A percentile compares a stretch with the other conserved stretches of the same genome.
phyloP scores from a whole-genome alignment of 2,797 vertebrate genomes.

The Enteromius afrohamiltoni region DNA sequence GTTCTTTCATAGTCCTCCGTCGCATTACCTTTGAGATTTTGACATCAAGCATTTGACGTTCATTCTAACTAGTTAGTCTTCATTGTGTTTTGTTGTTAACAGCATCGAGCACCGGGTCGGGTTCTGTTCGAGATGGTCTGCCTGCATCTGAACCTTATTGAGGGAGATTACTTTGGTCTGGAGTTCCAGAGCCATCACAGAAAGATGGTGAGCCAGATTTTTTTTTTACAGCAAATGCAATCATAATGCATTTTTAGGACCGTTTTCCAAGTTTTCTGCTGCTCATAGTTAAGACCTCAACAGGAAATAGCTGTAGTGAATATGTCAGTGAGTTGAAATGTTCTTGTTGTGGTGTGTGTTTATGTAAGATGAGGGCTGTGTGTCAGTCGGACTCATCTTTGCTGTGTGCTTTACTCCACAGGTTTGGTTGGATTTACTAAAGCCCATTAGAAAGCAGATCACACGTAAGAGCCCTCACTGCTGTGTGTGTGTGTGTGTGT shows the following conservation, averaged over 20 bases:
- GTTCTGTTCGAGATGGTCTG: slow-evolving; percentile 93
- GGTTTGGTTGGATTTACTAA: slow-evolving; percentile 98
- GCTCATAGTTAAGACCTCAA: background rate
- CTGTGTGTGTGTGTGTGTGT: background rate
- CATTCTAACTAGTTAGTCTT: background rate
- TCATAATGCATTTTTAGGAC: too few relatives aligned
- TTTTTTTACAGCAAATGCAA: too few relatives aligned
- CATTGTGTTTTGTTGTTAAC: slow-evolving; percentile 59
- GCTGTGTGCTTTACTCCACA: slow-evolving; percentile 64
- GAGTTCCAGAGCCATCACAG: slow-evolving; percentile 96
- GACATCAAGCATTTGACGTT: background rate
- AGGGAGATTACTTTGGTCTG: slow-evolving; percentile 97
- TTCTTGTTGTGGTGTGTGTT: background rate
- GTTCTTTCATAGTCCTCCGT: too few relatives aligned
- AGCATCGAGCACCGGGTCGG: slow-evolving; percentile 95
- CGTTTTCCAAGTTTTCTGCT: too few relatives aligned
- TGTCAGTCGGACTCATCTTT: slow-evolving; percentile 13
- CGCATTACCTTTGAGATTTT: background rate
- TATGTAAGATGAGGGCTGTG: background rate
- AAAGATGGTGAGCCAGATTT: slow-evolving; percentile 84
- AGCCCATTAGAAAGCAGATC: slow-evolving; percentile 95
- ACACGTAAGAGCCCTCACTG: slow-evolving; percentile 84
- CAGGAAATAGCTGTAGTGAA: background rate
- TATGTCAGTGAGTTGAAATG: background rate
- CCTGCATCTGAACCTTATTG: slow-evolving; percentile 93